Evolutionary conservation across 2,797 vertebrate species (phyloP).

Genomic region (Lagocephalus sceleratus): DNA sequence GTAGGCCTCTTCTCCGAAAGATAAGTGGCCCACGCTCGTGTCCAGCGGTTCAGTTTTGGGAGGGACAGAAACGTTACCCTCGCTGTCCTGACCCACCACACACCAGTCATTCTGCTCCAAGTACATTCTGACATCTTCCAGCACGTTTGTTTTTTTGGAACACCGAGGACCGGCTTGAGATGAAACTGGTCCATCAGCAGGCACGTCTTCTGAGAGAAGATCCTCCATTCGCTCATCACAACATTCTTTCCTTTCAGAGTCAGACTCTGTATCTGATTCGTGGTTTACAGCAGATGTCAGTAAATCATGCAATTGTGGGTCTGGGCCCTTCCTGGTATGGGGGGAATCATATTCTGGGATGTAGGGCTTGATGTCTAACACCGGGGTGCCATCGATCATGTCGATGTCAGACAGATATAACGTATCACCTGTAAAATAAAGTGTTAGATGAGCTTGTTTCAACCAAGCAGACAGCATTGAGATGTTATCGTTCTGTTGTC

Average conservation of each 20-base stretch:
- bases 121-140: slow-evolving; percentile 57
- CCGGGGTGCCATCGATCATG: slow-evolving; percentile 86
- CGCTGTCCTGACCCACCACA: slow-evolving; percentile 16
- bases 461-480: neutral
- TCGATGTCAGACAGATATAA: slow-evolving; percentile 85
- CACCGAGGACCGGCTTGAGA: slow-evolving; percentile 1
- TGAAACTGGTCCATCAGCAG: slow-evolving; percentile 7
- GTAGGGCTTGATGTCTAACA: slow-evolving; percentile 89
- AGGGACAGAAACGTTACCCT: slow-evolving; percentile 1
- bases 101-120: slow-evolving; percentile 40
- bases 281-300: slow-evolving; percentile 3
- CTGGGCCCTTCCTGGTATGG: slow-evolving; percentile 26
- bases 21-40: slow-evolving; percentile 11
- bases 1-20: slow-evolving; percentile 53
- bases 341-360: slow-evolving; percentile 87
- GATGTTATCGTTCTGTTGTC: neutral
- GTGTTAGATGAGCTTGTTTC: neutral
- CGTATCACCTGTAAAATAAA: slow-evolving; percentile 76
- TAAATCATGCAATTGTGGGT: slow-evolving; percentile 11
- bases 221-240: neutral
- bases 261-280: slow-evolving; percentile 7
- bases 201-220: slow-evolving; percentile 6
- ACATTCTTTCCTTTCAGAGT: slow-evolving; percentile 4
- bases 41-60: slow-evolving; percentile 12
- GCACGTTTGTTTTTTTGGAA: slow-evolving; percentile 12